Base-by-base conservation (phyloP, 2,113 vertebrate species). In the Butorides virescens region DNA sequence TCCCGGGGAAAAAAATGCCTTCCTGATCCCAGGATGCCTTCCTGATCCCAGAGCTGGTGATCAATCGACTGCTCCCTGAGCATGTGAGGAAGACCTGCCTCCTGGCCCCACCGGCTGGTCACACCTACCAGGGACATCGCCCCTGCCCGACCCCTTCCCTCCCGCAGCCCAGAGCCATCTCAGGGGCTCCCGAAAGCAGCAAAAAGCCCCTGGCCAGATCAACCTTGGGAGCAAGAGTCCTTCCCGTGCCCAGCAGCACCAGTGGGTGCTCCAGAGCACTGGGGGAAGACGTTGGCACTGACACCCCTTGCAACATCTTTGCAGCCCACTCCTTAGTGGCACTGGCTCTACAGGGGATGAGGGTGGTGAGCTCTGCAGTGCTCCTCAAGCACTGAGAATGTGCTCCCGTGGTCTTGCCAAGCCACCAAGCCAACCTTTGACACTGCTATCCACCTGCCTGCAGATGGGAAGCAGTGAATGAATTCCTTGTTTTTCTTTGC, bases 21-120 rank as follows among this genome's bases (percentile, higher is more conserved):
- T 44, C 42, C 42, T 44, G 42, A 44, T 44, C 42, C 42, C 42
- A 44, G 42, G 6, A 44, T 44, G 42, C 15, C 13, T 44, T 44
- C 42, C 42, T 44, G 42, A 44, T 44, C 42, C 72, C 71, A n/a
- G 30, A 37, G 27, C 47, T 26, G 68, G 27, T 0, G 1, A 49
- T 39, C 0, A 2, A 34, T 39, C 8, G 1, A 30, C 26, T 63
- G 16, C 44, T 46, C 49, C 49, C 68, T 32, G 37, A 63, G 32
- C 39, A 13, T 4, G 32, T 16, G 13, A 63, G 58, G 37, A 73
- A 10, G 37, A 63, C 37, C 58, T 63, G 46, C 10, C 30, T 66
- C 30, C 37, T 2, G 0, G 67, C 21, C 59, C 21, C 39, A 16
- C 5, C 0, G 2, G 13, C 5, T 17, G 26, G 17, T 37, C 39